phyloP scores from a whole-genome alignment of 2,113 vertebrate genomes.

The Leptosomus discolor region DNA sequence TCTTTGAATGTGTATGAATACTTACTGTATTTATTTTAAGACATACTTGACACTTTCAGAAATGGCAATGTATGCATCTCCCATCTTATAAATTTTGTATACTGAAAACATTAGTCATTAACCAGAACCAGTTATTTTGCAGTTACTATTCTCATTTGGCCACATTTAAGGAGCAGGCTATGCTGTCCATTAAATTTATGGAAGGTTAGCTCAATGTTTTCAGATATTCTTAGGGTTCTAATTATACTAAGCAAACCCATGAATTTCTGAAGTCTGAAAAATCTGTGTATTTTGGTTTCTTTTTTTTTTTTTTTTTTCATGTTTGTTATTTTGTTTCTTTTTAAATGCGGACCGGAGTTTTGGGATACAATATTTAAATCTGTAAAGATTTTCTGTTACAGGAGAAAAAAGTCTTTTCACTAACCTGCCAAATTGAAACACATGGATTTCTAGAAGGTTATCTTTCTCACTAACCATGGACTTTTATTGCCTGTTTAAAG shows the following conservation, averaged over 20 bases:
- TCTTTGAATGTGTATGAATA: neutral
- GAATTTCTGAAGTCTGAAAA: neutral
- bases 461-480: neutral
- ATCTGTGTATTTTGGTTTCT: neutral
- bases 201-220: neutral
- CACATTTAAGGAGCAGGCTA: neutral
- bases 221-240: neutral
- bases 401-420: neutral
- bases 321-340: neutral
- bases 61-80: neutral
- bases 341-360: neutral
- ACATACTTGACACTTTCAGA: neutral
- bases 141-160: neutral
- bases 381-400: neutral
- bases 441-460: neutral
- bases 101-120: neutral
- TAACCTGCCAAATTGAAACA: neutral
- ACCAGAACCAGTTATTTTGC: neutral
- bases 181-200: neutral
- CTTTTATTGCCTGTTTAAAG: neutral
- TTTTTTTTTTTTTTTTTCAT: neutral
- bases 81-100: neutral
- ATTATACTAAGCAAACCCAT: neutral
- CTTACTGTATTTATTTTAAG: neutral
- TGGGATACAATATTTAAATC: neutral